Conservation (phyloP, 2,888 invertebrate genomes). For the Rhorus exstirpatorius region DNA sequence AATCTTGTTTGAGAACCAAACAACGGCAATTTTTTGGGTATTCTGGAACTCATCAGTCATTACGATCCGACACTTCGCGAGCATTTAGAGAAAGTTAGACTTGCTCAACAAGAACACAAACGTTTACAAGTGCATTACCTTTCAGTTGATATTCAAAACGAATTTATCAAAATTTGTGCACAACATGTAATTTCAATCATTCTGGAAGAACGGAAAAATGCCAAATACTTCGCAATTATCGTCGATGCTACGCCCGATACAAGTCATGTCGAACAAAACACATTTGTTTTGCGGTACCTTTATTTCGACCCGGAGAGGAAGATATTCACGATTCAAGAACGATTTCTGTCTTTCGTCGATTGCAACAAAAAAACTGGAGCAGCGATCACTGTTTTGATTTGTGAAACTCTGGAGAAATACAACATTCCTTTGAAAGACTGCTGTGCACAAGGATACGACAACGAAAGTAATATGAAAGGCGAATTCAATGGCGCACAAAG, state of each 20-base stretch:
- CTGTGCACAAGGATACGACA: slow-evolving; percentile 58
- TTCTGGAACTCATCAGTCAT: slow-evolving; percentile 47
- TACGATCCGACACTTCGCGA: slow-evolving; percentile 67
- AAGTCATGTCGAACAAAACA: slow-evolving; percentile 67
- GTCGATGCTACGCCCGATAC: slow-evolving; percentile 70
- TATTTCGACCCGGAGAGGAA: slow-evolving; percentile 3
- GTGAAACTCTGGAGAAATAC: no score
- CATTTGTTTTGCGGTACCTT: slow-evolving; percentile 37
- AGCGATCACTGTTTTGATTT: no score
- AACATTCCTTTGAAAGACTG: no score
- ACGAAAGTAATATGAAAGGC: slow-evolving; percentile 68
- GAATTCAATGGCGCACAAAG: slow-evolving; percentile 42
- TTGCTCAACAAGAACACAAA: slow-evolving; percentile 12
- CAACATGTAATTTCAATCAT: slow-evolving; percentile 41
- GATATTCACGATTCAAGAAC: no score
- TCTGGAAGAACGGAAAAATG: slow-evolving; percentile 51
- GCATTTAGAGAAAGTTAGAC: slow-evolving; percentile 59
- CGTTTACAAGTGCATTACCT: slow-evolving; percentile 62
- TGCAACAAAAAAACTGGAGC: no score
- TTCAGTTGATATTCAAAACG: slow-evolving; percentile 68
- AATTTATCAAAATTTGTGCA: slow-evolving; percentile 63
- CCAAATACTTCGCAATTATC: slow-evolving; percentile 66
- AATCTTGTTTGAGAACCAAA: slow-evolving; percentile 33
- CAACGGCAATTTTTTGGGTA: slow-evolving; percentile 42
- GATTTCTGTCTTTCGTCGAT: no score